These are phyloP conservation scores for Poecilia wingei DNA, from an alignment of 2,797 vertebrate species.

Conservation along the genomic window DNA sequence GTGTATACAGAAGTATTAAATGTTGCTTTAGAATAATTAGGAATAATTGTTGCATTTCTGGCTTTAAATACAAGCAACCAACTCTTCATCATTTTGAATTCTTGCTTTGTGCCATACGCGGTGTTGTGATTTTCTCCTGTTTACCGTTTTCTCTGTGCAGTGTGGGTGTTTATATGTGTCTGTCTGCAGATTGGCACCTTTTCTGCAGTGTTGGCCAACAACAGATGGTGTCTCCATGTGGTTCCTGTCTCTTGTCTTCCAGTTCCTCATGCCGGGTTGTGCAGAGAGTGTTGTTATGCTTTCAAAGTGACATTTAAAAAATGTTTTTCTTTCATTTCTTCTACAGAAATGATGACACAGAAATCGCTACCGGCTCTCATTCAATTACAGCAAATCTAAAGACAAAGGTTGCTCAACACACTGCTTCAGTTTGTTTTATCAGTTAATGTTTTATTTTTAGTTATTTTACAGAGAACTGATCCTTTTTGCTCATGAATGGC, in stretches of 20 bases:
- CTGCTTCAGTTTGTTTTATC: neutral
- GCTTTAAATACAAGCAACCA: neutral
- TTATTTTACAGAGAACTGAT: neutral
- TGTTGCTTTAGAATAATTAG: neutral
- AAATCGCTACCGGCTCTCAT: slow-evolving; percentile 25
- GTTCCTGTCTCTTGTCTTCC: slow-evolving; percentile 56
- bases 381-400: slow-evolving; percentile 21
- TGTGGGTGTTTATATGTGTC: slow-evolving; percentile 5
- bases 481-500: neutral
- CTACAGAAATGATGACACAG: slow-evolving; percentile 7
- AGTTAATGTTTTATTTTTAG: neutral
- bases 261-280: slow-evolving; percentile 52
- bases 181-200: slow-evolving; percentile 35
- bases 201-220: slow-evolving; percentile 53
- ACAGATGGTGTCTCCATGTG: slow-evolving; percentile 71
- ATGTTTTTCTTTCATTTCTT: slow-evolving; percentile 13
- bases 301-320: slow-evolving; percentile 47
- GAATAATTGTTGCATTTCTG: neutral
- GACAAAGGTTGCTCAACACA: slow-evolving; percentile 8
- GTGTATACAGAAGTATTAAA: neutral
- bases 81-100: neutral
- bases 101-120: neutral
- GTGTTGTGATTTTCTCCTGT: slow-evolving; percentile 3
- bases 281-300: slow-evolving; percentile 13
- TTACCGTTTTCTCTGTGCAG: slow-evolving; percentile 24